phyloP scores from a whole-genome alignment of 2,113 vertebrate genomes.

The Serilophus lunatus region DNA sequence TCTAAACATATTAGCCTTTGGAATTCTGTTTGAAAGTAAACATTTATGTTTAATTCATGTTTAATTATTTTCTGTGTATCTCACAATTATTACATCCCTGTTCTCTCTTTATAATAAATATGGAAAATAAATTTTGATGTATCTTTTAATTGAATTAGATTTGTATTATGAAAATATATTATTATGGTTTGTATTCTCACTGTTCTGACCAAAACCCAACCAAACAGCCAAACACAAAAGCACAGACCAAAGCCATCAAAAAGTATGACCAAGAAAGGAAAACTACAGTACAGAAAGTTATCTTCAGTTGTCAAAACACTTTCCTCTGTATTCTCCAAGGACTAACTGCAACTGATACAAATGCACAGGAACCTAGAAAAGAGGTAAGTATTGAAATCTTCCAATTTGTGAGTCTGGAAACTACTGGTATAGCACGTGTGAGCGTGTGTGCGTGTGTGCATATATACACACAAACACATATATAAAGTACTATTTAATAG shows the following conservation, averaged over 20 bases:
- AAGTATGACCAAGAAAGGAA: background rate
- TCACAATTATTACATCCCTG: background rate
- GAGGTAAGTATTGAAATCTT: background rate
- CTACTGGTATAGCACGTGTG: background rate
- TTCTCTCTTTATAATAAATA: background rate
- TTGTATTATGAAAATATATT: background rate
- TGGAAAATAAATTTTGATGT: background rate
- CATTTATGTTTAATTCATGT: background rate
- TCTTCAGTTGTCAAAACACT: background rate
- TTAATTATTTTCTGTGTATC: background rate
- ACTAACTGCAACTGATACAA: background rate
- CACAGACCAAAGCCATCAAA: rapidly evolving
- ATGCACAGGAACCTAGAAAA: background rate
- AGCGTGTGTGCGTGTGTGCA: too few relatives aligned
- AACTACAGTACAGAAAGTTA: background rate
- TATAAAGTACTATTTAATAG: background rate
- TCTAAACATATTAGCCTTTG: background rate
- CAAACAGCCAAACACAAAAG: background rate
- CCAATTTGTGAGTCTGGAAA: background rate
- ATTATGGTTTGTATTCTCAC: background rate
- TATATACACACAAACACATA: too few relatives aligned
- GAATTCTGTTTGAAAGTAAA: background rate
- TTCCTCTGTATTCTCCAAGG: background rate
- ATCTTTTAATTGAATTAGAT: background rate
- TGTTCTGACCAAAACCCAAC: background rate